Percentiles rank a stretch among this genome's conserved stretches.
Evolutionary conservation across 2,797 vertebrate species (phyloP).

Genomic region (Zalophus californianus): DNA sequence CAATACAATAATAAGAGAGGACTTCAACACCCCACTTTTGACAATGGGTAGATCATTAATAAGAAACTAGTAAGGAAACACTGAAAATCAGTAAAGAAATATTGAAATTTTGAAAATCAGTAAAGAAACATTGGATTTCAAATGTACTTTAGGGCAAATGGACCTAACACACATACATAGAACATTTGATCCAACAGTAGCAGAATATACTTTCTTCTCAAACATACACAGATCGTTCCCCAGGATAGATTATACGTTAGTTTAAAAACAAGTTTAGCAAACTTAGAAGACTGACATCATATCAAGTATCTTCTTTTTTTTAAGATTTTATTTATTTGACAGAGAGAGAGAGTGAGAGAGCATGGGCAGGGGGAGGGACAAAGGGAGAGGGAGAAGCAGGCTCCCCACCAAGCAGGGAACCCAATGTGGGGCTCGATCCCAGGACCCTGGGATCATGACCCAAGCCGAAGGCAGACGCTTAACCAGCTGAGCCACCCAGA

Average conservation of each 20-base stretch:
- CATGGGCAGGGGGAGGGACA: too few relatives aligned
- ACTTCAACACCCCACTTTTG: neutral
- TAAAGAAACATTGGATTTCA: neutral
- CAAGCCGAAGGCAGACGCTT: too few relatives aligned
- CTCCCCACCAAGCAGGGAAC: too few relatives aligned
- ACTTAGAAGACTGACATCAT: neutral
- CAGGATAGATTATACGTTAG: neutral
- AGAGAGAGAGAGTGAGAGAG: too few relatives aligned
- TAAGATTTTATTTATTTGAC: too few relatives aligned
- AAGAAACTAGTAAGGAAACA: neutral
- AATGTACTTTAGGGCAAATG: neutral
- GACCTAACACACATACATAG: neutral
- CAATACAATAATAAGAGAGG: neutral
- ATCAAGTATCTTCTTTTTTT: neutral
- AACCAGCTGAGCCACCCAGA: too few relatives aligned
- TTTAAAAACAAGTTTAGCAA: neutral
- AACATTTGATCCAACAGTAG: neutral
- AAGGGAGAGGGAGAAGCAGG: too few relatives aligned
- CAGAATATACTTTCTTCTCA: neutral
- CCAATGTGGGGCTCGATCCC: too few relatives aligned
- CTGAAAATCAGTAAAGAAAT: neutral
- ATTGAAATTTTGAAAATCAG: neutral
- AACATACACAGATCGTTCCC: neutral
- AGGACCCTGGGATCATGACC: too few relatives aligned
- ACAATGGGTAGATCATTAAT: neutral